Percentiles rank a stretch among this genome's conserved stretches.
These are phyloP conservation scores for Physella acuta DNA, from an alignment of 1,140 invertebrate genomes.

Conservation along the genomic window DNA sequence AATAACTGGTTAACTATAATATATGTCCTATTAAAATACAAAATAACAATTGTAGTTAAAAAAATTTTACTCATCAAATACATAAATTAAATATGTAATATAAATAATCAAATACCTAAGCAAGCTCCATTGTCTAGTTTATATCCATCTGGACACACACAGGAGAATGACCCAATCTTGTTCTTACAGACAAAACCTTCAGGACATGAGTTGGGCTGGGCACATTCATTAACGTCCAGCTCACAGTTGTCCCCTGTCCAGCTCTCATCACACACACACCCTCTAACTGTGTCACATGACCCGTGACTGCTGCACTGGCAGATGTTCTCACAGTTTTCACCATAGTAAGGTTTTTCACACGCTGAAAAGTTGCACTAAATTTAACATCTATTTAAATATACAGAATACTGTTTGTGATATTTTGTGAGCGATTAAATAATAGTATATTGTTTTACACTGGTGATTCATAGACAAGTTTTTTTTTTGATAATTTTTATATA, in stretches of 20 bases:
- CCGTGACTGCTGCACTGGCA: constrained; percentile 26
- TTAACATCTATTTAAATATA: too few species aligned
- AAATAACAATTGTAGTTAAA: too few species aligned
- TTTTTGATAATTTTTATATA: too few species aligned
- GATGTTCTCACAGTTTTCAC: constrained; percentile 21
- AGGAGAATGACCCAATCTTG: constrained; percentile 24
- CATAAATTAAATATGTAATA: too few species aligned
- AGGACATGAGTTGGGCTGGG: constrained; percentile 12
- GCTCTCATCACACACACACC: constrained; percentile 29
- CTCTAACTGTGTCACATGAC: constrained; percentile 24
- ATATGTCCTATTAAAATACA: too few species aligned
- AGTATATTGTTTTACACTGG: too few species aligned
- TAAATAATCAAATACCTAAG: background rate
- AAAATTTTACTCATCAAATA: too few species aligned
- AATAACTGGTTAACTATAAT: too few species aligned
- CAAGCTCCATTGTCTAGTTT: background rate
- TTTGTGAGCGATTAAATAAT: too few species aligned
- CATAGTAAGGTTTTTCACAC: constrained; percentile 22
- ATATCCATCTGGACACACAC: constrained; percentile 24
- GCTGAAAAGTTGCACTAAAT: too few species aligned
- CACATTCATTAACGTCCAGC: constrained; percentile 28
- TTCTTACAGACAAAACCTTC: constrained; percentile 19
- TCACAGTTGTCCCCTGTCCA: constrained; percentile 33
- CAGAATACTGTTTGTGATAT: too few species aligned
- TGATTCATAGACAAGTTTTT: too few species aligned